Percentiles rank a stretch among this genome's conserved stretches.
These are phyloP conservation scores for Hypercompe scribonia DNA, from an alignment of 2,888 invertebrate species.

Conservation along the genomic window DNA sequence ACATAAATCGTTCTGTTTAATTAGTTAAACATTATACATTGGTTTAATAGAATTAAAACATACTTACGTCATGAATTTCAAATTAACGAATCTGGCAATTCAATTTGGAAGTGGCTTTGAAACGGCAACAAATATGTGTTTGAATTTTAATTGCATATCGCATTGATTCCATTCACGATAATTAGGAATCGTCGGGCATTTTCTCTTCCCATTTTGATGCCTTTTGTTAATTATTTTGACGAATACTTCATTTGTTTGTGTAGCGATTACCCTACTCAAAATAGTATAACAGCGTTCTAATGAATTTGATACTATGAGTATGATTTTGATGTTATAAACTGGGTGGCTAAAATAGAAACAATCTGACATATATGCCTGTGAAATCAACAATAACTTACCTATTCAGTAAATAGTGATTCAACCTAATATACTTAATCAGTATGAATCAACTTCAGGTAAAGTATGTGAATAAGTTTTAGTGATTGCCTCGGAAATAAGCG, in stretches of 20 bases:
- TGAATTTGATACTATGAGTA: too few relatives aligned
- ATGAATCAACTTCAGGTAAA: too few relatives aligned
- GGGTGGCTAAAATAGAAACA: too few relatives aligned
- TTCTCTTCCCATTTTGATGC: conserved; percentile 11
- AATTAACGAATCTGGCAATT: conserved; percentile 22
- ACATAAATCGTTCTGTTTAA: background rate
- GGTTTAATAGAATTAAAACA: background rate
- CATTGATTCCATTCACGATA: conserved; percentile 41
- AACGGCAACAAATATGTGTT: conserved; percentile 25
- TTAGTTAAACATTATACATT: background rate
- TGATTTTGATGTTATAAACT: too few relatives aligned
- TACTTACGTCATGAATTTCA: background rate
- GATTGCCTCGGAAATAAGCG: too few relatives aligned
- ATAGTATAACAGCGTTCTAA: background rate
- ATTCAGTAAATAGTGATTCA: too few relatives aligned
- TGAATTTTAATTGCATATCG: conserved; percentile 39
- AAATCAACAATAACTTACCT: background rate
- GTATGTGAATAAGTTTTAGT: too few relatives aligned
- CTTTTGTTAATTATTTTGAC: background rate
- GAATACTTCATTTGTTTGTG: background rate
- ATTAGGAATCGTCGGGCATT: conserved; percentile 23
- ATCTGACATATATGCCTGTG: too few relatives aligned
- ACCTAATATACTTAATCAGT: too few relatives aligned
- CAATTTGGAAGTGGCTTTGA: conserved; percentile 24
- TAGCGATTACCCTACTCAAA: background rate